Conservation (phyloP, 2,113 vertebrate species). For the Clarias gariepinus region DNA sequence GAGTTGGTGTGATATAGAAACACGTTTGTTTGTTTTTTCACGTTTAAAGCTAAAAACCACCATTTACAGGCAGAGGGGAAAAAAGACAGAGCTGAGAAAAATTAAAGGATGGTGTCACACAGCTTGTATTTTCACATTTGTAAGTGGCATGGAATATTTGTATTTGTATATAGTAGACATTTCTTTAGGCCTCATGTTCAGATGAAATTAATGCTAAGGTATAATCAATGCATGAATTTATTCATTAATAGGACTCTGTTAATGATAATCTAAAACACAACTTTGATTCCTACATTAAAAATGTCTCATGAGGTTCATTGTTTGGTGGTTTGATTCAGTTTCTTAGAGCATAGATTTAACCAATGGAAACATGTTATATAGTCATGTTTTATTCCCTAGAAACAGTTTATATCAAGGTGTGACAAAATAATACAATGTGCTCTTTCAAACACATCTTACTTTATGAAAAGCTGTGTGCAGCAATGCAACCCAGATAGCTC, state of each 20-base stretch:
- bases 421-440: neutral
- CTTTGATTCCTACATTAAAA: neutral
- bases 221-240: neutral
- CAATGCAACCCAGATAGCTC: neutral
- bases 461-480: neutral
- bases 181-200: neutral
- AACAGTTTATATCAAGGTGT: neutral
- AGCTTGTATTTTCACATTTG: constrained; percentile 16
- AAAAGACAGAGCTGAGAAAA: neutral
- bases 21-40: neutral
- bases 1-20: neutral
- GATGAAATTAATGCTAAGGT: neutral
- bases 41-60: neutral
- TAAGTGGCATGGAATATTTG: neutral
- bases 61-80: neutral
- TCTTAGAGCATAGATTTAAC: neutral
- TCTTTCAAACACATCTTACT: neutral
- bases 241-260: neutral
- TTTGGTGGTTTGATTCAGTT: neutral
- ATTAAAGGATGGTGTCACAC: neutral
- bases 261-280: neutral
- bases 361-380: neutral
- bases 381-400: neutral
- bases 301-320: neutral
- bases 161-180: too few species aligned